These are phyloP conservation scores for Phasianus colchicus DNA, from an alignment of 2,113 vertebrate genomes.

Conservation along the genomic window DNA sequence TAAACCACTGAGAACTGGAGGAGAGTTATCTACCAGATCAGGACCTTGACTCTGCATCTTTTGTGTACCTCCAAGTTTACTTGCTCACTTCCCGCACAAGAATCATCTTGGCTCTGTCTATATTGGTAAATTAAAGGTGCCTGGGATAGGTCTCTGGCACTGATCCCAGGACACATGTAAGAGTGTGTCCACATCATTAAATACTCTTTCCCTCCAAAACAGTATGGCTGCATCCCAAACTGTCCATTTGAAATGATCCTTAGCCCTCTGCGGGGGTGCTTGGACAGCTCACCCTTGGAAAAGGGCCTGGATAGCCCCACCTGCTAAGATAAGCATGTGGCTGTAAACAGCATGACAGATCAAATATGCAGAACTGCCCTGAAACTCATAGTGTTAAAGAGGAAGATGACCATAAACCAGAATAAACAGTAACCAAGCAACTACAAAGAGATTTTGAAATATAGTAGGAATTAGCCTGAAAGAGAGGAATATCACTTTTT, in stretches of 20 bases:
- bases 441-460: neutral
- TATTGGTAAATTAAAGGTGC: slow-evolving; percentile 45
- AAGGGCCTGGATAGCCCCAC: neutral
- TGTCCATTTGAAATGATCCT: neutral
- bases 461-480: neutral
- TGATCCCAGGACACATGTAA: neutral
- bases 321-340: neutral
- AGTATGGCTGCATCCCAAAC: slow-evolving; percentile 1
- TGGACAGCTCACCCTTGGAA: neutral
- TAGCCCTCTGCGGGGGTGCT: neutral
- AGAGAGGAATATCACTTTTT: neutral
- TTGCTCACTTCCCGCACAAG: neutral
- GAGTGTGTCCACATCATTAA: neutral
- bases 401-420: neutral
- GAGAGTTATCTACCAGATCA: slow-evolving; percentile 31
- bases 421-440: neutral
- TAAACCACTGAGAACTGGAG: neutral
- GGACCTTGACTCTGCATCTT: slow-evolving; percentile 35
- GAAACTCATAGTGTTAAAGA: neutral
- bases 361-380: neutral
- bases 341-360: neutral
- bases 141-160: neutral
- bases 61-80: neutral
- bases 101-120: neutral
- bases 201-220: neutral